phyloP scores from a whole-genome alignment of 1,140 invertebrate genomes.

The Drosophila tristis region DNA sequence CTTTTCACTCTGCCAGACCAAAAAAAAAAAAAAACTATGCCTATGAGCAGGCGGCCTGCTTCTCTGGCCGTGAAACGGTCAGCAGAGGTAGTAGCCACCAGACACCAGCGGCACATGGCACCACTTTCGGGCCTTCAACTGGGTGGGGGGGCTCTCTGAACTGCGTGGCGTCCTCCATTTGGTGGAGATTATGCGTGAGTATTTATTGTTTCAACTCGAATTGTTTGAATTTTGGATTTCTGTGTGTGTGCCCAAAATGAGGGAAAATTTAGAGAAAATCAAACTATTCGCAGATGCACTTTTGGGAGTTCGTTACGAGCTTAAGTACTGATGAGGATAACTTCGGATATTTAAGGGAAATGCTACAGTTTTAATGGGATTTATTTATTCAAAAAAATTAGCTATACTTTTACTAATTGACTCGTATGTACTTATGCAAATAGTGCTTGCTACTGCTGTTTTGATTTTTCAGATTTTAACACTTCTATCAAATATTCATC shows the following conservation, averaged over 20 bases:
- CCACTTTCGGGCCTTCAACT: conserved; percentile 50
- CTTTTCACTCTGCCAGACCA: conserved; percentile 62
- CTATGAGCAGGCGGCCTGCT: conserved; percentile 51
- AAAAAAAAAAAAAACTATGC: conserved; percentile 55
- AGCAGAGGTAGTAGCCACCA: background rate
- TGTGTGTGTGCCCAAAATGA: conserved; percentile 27
- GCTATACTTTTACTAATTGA: too few relatives aligned
- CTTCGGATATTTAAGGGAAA: background rate
- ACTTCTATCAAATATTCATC: too few relatives aligned
- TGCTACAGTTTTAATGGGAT: too few relatives aligned
- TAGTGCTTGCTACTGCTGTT: too few relatives aligned
- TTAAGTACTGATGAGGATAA: too few relatives aligned
- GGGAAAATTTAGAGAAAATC: conserved; percentile 3
- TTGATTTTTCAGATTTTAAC: too few relatives aligned
- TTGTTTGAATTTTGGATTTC: conserved; percentile 31
- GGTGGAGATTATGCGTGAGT: conserved; percentile 61
- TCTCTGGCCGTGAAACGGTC: conserved; percentile 69
- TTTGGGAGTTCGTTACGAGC: background rate
- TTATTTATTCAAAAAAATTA: too few relatives aligned
- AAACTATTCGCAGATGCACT: background rate
- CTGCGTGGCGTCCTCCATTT: conserved; percentile 39
- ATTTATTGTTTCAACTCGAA: conserved; percentile 71
- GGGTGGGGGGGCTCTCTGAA: background rate
- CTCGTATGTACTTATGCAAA: too few relatives aligned
- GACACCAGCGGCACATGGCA: conserved; percentile 38